Conservation (phyloP, 2,797 vertebrate species). For the Hippocampus kuda region DNA sequence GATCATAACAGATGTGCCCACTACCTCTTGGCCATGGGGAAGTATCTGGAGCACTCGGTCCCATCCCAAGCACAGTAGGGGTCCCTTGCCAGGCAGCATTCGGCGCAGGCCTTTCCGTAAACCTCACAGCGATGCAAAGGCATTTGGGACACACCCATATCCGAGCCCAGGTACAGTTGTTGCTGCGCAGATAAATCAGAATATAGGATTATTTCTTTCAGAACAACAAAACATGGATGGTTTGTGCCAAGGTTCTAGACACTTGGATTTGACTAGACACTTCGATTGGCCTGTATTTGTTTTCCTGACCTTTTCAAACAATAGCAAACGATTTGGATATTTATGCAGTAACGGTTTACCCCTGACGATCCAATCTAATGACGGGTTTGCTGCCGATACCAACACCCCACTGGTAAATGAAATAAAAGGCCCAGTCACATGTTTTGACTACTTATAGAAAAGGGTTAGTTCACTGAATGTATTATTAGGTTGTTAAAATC, state of each 20-base stretch:
- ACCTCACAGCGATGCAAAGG: conserved; percentile 91
- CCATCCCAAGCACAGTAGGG: conserved; percentile 99
- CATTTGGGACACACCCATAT: conserved; percentile 85
- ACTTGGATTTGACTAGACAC: background rate
- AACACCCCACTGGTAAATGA: background rate
- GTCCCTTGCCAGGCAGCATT: conserved; percentile 94
- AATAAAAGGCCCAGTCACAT: background rate
- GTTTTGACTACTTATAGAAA: background rate
- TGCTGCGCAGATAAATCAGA: conserved; percentile 68
- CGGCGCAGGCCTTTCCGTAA: conserved; percentile 94
- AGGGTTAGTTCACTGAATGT: background rate
- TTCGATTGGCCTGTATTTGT: background rate
- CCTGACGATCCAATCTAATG: background rate
- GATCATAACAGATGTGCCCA: background rate
- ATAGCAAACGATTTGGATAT: background rate
- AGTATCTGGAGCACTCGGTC: conserved; percentile 91
- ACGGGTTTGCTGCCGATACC: background rate
- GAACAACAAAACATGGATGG: background rate
- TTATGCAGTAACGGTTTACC: background rate
- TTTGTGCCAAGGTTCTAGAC: background rate
- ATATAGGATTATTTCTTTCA: background rate
- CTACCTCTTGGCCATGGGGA: conserved; percentile 94
- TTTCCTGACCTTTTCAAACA: background rate
- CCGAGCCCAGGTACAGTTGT: conserved; percentile 91
- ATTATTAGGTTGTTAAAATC: background rate